Conservation (phyloP, 2,888 invertebrate species). For the Xestia xanthographa region DNA sequence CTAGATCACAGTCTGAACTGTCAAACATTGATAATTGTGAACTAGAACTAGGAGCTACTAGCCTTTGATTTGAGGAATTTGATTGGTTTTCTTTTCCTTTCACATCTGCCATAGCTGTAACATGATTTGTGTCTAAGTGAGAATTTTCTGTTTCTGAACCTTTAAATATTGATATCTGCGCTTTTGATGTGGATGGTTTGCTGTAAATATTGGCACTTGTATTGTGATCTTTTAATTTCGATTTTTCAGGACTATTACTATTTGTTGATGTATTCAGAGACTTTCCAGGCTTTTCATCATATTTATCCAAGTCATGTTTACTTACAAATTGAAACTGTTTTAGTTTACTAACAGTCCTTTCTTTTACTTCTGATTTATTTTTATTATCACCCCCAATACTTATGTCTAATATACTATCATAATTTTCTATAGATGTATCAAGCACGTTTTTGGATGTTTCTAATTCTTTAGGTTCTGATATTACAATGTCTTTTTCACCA, state of each 20-base stretch:
- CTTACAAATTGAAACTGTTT: conserved; percentile 82
- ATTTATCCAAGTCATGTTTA: conserved; percentile 80
- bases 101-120: conserved; percentile 53
- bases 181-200: conserved; percentile 50
- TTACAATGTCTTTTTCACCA: conserved; percentile 34
- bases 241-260: conserved; percentile 2
- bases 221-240: conserved; percentile 20
- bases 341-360: conserved; percentile 75
- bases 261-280: conserved; percentile 24
- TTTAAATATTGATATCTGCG: conserved; percentile 52
- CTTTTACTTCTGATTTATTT: conserved; percentile 42
- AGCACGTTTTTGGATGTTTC: conserved; percentile 22
- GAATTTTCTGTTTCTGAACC: conserved; percentile 18
- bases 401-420: conserved; percentile 46
- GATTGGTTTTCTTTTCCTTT: conserved; percentile 65
- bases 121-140: conserved; percentile 38
- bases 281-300: conserved; percentile 71
- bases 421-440: conserved; percentile 49
- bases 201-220: not conserved
- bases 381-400: conserved; percentile 30
- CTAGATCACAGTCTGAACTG: conserved; percentile 88
- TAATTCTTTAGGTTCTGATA: conserved; percentile 37
- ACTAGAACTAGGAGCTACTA: conserved; percentile 67
- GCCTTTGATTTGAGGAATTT: conserved; percentile 63
- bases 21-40: conserved; percentile 89